These are phyloP conservation scores for Megastigmus dorsalis DNA, from an alignment of 2,888 invertebrate species.

Conservation along the genomic window DNA sequence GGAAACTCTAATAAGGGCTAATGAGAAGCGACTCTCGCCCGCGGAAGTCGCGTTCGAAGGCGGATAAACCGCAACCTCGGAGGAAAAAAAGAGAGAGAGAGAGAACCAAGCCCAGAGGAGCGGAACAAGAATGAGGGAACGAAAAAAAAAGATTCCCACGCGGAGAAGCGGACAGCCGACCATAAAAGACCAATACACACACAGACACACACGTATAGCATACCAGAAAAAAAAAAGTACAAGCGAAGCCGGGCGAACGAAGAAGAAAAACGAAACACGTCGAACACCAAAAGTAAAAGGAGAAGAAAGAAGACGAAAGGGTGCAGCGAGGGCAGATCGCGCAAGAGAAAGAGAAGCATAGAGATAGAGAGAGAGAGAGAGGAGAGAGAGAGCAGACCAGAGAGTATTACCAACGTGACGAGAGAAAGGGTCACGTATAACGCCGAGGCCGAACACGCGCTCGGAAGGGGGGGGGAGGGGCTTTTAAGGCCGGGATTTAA, in stretches of 20 bases:
- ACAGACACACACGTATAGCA: too few relatives aligned
- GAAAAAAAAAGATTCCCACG: background rate
- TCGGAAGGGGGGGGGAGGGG: constrained; percentile 54
- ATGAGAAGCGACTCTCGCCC: constrained; percentile 47
- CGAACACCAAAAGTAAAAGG: constrained; percentile 36
- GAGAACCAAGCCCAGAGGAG: too few relatives aligned
- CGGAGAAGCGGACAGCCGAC: constrained; percentile 15
- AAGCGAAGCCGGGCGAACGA: background rate
- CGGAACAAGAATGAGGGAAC: background rate
- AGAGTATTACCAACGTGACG: constrained; percentile 47
- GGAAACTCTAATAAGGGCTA: constrained; percentile 43
- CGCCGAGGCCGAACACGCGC: constrained; percentile 47
- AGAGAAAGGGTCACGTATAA: constrained; percentile 55
- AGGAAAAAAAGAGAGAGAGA: background rate
- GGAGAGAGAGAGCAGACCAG: background rate
- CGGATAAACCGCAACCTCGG: background rate
- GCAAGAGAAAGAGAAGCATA: background rate
- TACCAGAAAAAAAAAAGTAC: background rate
- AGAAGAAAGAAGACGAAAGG: constrained; percentile 9
- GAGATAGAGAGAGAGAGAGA: background rate
- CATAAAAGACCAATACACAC: constrained; percentile 24
- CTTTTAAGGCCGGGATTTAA: constrained; percentile 66
- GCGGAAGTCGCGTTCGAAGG: constrained; percentile 11
- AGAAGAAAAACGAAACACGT: constrained; percentile 44
- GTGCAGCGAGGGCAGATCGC: constrained; percentile 1